These are phyloP conservation scores for Pandemis corylana DNA, from an alignment of 2,888 invertebrate genomes.

Conservation along the genomic window DNA sequence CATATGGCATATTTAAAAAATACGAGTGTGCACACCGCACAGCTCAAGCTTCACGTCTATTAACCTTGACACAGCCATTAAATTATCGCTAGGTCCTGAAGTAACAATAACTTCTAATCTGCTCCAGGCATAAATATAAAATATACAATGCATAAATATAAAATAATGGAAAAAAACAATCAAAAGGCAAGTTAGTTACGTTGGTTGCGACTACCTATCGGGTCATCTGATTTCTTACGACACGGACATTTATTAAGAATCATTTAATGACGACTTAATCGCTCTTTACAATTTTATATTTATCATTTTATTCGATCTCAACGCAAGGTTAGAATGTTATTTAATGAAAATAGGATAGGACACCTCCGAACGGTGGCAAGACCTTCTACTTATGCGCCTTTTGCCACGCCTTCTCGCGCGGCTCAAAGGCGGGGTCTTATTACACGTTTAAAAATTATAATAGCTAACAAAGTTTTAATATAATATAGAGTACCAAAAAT, in stretches of 20 bases:
- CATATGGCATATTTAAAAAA: constrained; percentile 66
- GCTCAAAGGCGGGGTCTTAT: constrained; percentile 29
- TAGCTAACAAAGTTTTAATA: background rate
- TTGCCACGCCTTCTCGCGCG: constrained; percentile 28
- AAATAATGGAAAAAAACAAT: too few species aligned
- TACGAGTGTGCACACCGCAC: constrained; percentile 45
- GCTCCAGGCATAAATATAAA: too few species aligned
- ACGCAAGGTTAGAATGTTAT: constrained; percentile 13
- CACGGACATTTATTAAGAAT: constrained; percentile 21
- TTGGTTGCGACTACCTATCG: too few species aligned
- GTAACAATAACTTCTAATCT: too few species aligned
- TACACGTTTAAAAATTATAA: constrained; percentile 12
- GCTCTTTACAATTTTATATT: constrained; percentile 2
- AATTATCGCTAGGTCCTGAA: background rate
- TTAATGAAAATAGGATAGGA: constrained; percentile 19
- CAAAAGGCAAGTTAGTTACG: too few species aligned
- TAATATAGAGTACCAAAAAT: background rate
- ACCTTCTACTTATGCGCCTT: constrained; percentile 2
- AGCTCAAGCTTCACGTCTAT: constrained; percentile 45
- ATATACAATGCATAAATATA: too few species aligned
- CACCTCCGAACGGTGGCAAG: constrained; percentile 12
- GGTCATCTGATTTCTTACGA: constrained; percentile 16
- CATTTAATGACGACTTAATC: constrained; percentile 23
- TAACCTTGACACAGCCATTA: constrained; percentile 7
- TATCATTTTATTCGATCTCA: constrained; percentile 10